These are phyloP conservation scores for Galeopterus variegatus DNA, from an alignment of 2,113 vertebrate species.

Conservation along the genomic window DNA sequence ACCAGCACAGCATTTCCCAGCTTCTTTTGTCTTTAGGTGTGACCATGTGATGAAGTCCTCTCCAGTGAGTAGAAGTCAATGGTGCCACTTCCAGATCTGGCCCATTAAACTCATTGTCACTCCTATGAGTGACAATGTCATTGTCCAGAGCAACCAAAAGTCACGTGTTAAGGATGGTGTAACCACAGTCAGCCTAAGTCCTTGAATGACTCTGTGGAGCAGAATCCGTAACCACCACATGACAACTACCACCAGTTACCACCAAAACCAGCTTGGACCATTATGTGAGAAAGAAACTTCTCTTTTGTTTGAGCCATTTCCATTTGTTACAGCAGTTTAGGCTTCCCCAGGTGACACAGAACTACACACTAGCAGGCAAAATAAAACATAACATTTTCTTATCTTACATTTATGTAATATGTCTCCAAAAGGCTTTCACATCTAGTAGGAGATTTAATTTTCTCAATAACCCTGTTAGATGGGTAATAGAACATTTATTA, in stretches of 20 bases:
- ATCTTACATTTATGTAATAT: not conserved
- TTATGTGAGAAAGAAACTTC: not conserved
- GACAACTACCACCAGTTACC: not conserved
- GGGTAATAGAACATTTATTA: constrained; percentile 26
- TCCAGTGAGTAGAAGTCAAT: not conserved
- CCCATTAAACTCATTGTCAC: not conserved
- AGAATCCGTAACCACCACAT: not conserved
- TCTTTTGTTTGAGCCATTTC: not conserved
- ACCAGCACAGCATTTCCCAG: not conserved
- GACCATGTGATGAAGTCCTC: not conserved
- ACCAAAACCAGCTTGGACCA: not conserved
- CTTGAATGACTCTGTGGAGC: not conserved
- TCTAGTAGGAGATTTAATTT: not conserved
- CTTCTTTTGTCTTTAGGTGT: not conserved
- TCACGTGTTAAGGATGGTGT: not conserved
- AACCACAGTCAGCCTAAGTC: not conserved
- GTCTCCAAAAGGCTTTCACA: constrained; percentile 30
- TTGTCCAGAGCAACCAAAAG: not conserved
- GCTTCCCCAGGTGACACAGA: not conserved
- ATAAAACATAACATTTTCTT: constrained; percentile 19
- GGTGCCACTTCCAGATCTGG: not conserved
- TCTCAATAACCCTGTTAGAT: not conserved
- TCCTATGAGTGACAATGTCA: not conserved
- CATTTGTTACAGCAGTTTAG: not conserved
- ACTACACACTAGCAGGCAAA: not conserved